Percentiles rank a stretch among this genome's conserved stretches.
Evolutionary conservation across 1,140 invertebrate genomes (phyloP).

Genomic region (Penaeus japonicus): DNA sequence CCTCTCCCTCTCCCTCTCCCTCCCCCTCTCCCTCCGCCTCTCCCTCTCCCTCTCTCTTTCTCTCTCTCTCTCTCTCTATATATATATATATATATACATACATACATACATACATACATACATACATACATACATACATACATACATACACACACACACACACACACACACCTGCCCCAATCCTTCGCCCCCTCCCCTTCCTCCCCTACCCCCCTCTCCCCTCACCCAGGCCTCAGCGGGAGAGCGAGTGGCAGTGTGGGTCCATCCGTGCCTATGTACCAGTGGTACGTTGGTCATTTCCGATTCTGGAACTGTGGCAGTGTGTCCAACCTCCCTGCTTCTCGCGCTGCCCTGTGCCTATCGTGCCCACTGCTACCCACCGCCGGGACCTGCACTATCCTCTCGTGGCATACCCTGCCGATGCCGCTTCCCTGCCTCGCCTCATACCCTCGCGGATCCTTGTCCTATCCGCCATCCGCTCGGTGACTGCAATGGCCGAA

Average conservation of each 20-base stretch:
- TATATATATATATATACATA: not conserved
- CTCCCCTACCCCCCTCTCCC: not conserved
- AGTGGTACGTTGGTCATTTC: not conserved
- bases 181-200: too few species aligned
- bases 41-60: not conserved
- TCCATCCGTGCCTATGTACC: not conserved
- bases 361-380: not conserved
- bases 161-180: too few species aligned
- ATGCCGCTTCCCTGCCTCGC: too few species aligned
- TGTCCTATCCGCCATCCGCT: too few species aligned
- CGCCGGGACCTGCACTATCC: too few species aligned
- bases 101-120: not conserved
- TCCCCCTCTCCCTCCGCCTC: too few species aligned
- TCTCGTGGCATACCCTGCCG: too few species aligned
- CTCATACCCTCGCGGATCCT: too few species aligned
- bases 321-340: not conserved
- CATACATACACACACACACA: too few species aligned
- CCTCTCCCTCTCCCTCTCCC: not conserved
- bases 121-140: too few species aligned
- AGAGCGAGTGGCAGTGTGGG: not conserved
- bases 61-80: not conserved
- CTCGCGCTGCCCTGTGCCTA: not conserved
- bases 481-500: too few species aligned
- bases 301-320: not conserved
- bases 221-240: not conserved